Evolutionary conservation across 35 echinoderm and acorn worm genomes (phyloP).

Genomic region (Holothuria glaberrima): DNA sequence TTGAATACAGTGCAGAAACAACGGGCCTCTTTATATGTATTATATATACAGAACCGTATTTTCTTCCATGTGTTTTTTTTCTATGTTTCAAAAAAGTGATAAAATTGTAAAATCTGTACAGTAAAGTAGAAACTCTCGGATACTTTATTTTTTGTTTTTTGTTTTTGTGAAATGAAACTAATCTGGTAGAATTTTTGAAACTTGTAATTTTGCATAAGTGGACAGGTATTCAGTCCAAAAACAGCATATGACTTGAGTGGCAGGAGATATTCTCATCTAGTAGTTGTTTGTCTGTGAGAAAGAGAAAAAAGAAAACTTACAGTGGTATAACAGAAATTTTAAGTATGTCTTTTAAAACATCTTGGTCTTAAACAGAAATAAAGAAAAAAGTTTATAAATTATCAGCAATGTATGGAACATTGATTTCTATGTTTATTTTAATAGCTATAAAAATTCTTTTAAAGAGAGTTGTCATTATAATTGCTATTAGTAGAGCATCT

Average conservation of each 20-base stretch:
- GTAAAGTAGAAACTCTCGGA: constrained; percentile 32
- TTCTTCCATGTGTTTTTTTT: constrained; percentile 48
- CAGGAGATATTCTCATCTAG: no score
- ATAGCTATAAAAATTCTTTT: background rate
- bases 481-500: no score
- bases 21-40: constrained; percentile 23
- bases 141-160: constrained; percentile 43
- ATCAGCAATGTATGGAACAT: constrained; percentile 61
- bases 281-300: no score
- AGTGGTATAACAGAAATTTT: background rate
- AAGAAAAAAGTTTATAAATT: constrained; percentile 50
- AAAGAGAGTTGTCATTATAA: no score
- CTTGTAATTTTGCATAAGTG: background rate
- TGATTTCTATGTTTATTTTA: constrained; percentile 48
- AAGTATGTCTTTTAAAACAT: constrained; percentile 35
- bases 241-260: no score
- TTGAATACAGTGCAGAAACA: constrained; percentile 49
- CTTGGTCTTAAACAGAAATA: constrained; percentile 45
- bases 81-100: constrained; percentile 47
- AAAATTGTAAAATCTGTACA: constrained; percentile 58
- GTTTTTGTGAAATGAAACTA: background rate
- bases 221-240: background rate
- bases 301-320: no score
- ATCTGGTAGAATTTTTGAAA: background rate
- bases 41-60: constrained; percentile 45